Base-by-base conservation (phyloP, 2,888 invertebrate genomes). In the Drosophila mettleri region DNA sequence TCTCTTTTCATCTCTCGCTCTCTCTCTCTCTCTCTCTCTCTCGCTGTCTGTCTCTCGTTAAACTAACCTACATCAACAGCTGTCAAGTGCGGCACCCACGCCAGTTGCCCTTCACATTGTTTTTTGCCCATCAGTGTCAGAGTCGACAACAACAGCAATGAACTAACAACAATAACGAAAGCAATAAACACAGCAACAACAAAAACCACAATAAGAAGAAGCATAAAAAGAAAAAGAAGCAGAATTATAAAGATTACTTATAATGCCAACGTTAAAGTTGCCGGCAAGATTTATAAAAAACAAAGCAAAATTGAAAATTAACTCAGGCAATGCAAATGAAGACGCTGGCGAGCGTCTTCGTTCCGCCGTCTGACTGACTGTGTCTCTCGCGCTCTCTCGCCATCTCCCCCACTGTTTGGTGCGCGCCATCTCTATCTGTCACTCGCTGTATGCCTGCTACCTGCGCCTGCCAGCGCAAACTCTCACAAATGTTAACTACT, bases 31-130 rank as follows among this genome's bases (percentile, higher is more conserved):
- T 38, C 53, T 39, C 16, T 3, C 24, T 14, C 39, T 38, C 24
- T 27, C 27, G 60, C 36, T 53, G 45, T 45, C 45, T 12, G 22
- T 54, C 46, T 24, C 45, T 34, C 18, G 46, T 77, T 64, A 80
- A 90, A 90, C 90, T 90, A 91, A 90, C 90, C 90, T 90, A 90
- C 90, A 91, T 89, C 91, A 90, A 91, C 88, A 90, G 85, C 80
- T 89, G 85, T 86, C 64, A 69, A 66, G 45, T 51, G 73, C 60
- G 76, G 53, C 79, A 45, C 79, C 67, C 83, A 74, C 84, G 66
- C 77, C 62, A 61, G 53, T 49, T 48, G 51, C 29, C 69, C 70
- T 76, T 54, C 14, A 52, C 49, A 43, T 74, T 60, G 31, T 51
- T 64, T n/a, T 53, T 38, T 27, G 20, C 31, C 20, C 12, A 49